Evolutionary conservation across 2,113 vertebrate genomes (phyloP).

Genomic region (Myocastor coypus): DNA sequence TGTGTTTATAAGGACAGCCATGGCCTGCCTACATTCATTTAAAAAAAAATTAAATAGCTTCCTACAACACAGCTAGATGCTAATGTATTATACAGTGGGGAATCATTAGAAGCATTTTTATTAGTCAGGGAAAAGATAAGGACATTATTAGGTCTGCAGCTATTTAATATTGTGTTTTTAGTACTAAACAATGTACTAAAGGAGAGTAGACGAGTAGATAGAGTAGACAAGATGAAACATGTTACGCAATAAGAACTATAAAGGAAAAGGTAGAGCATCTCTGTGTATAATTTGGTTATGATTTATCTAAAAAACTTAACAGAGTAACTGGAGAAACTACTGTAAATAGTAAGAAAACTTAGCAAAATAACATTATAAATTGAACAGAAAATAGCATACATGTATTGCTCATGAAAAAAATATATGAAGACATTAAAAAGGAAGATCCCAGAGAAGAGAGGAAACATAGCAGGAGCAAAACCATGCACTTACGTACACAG

Average conservation of each 20-base stretch:
- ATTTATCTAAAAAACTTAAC: neutral
- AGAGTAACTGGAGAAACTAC: neutral
- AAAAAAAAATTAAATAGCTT: neutral
- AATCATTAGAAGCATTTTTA: neutral
- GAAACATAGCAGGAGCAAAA: too few relatives aligned
- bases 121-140: neutral
- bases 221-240: neutral
- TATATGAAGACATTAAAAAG: neutral
- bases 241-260: neutral
- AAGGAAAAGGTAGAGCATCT: neutral
- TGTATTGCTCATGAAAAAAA: neutral
- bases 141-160: neutral
- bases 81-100: neutral
- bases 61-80: neutral
- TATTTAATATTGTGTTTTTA: neutral
- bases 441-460: neutral
- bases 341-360: neutral
- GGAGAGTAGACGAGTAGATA: too few relatives aligned
- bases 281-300: neutral
- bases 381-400: neutral
- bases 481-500: too few relatives aligned
- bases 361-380: slow-evolving; percentile 25
- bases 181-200: neutral
- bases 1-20: neutral
- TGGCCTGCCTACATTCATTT: neutral